Base-by-base conservation (phyloP, 2,113 vertebrate species). In the Trinectes maculatus region DNA sequence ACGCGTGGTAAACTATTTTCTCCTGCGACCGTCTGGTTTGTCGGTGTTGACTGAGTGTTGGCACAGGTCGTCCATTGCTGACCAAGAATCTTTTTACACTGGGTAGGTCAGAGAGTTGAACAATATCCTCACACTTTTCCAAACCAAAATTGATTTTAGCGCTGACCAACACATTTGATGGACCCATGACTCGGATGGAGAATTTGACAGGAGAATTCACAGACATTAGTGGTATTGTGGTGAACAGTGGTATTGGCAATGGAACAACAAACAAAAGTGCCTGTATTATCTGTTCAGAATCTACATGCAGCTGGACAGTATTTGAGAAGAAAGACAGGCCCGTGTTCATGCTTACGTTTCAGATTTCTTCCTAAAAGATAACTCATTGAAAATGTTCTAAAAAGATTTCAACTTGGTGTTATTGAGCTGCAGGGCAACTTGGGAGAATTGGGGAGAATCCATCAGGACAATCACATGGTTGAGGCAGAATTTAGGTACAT, bases 61-160 rank as follows among this genome's bases (percentile, higher is more conserved):
- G 66, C 73, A 73, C 75, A 69, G n/a, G 74, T 63, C 49, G 43
- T 77, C 46, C 63, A 24, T 71, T 61, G 51, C 16, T 29, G 46
- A 80, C 54, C 54, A 33, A 46, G 29, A 62, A 31, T 56, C 18
- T 31, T 12, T 72, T 82, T 82, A 77, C 22, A 69, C 82, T 26
- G 61, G 40, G 24, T 73, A 39, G 58, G 63, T 77, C 33, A 18
- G 18, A 51, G 44, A 73, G 34, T 62, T 71, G 49, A 59, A 52
- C 56, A 82, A 69, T 68, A 64, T 74, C 46, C 59, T 71, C 62
- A 67, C 73, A 81, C 77, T 74, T 55, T 13, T 86, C 83, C 83
- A 87, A 86, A 90, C 85, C 88, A 84, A 60, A 88, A 88, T 44
- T 82, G 84, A 84, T 88, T 88, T 79, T 10, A 56, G 25, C 42